A percentile compares a stretch with the other conserved stretches of the same genome.
phyloP scores from a whole-genome alignment of 2,797 vertebrate genomes.

The Lepilemur septentrionalis region DNA sequence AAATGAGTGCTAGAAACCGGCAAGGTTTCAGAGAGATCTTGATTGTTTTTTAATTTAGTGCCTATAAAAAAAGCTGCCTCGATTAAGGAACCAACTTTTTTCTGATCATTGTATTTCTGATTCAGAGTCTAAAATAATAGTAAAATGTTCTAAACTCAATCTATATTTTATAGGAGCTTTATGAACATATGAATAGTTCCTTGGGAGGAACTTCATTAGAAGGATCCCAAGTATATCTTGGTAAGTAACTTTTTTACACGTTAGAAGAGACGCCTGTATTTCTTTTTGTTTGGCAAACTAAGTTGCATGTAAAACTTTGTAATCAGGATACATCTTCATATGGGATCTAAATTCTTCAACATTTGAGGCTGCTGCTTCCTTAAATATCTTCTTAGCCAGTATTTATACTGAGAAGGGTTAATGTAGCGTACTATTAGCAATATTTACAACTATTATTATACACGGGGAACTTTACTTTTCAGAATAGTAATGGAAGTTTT shows the following conservation, averaged over 20 bases:
- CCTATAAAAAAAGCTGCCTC: not conserved
- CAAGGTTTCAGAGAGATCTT: not conserved
- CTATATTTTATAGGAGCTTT: conserved; percentile 91
- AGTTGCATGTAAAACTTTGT: not conserved
- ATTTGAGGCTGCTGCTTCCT: not conserved
- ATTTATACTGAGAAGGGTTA: not conserved
- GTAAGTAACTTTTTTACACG: conserved; percentile 84
- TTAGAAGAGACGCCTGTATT: not conserved
- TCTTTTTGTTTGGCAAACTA: not conserved
- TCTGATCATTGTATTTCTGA: not conserved
- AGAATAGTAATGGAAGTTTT: not conserved
- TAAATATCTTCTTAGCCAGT: not conserved
- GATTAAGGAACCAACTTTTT: not conserved
- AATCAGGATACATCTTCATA: not conserved
- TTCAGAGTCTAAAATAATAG: not conserved
- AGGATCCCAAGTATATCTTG: conserved; percentile 95
- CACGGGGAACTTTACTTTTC: conserved; percentile 11
- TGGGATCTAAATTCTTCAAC: not conserved
- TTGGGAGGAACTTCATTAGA: conserved; percentile 90
- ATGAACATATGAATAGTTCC: conserved; percentile 98
- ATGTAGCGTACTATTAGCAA: not conserved
- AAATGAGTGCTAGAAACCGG: not conserved
- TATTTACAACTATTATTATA: not conserved
- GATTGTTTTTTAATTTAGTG: not conserved
- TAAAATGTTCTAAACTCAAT: conserved; percentile 27